Percentiles rank a stretch among this genome's conserved stretches.
These are phyloP conservation scores for Callionymus lyra DNA, from an alignment of 2,113 vertebrate species.

Conservation along the genomic window DNA sequence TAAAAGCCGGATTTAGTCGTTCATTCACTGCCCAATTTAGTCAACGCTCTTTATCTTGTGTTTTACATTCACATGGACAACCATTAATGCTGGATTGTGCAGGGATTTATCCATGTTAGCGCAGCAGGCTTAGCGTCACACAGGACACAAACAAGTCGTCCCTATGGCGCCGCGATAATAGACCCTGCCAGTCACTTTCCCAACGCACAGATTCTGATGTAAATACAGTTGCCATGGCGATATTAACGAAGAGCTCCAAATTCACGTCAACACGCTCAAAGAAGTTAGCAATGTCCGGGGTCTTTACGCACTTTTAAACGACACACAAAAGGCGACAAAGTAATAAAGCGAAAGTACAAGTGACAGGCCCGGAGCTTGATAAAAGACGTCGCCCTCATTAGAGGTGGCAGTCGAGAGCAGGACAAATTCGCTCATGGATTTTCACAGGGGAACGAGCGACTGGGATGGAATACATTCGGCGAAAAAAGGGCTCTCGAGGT, in stretches of 20 bases:
- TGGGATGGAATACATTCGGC: background rate
- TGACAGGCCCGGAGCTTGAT: slow-evolving; percentile 16
- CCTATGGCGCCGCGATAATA: no score
- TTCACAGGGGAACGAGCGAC: slow-evolving; percentile 8
- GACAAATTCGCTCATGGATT: slow-evolving; percentile 7
- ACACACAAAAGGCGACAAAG: background rate
- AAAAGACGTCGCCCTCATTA: slow-evolving; percentile 20
- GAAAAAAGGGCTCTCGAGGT: slow-evolving; percentile 4
- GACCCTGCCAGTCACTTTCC: no score
- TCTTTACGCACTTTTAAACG: slow-evolving; percentile 10
- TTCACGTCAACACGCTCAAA: slow-evolving; percentile 5
- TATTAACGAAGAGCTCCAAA: slow-evolving; percentile 4
- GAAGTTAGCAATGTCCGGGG: no score
- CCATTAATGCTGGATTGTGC: no score
- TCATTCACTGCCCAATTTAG: no score
- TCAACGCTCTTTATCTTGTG: no score
- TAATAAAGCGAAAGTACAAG: slow-evolving; percentile 7
- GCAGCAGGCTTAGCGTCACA: no score
- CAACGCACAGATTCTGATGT: slow-evolving; percentile 1
- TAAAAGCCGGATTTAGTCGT: no score
- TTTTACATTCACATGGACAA: no score
- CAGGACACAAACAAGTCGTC: no score
- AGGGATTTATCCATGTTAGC: no score
- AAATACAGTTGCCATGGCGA: slow-evolving; percentile 20
- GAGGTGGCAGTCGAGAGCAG: slow-evolving; percentile 25